A percentile compares a stretch with the other conserved stretches of the same genome.
phyloP scores from a whole-genome alignment of 1,140 invertebrate species.

The Oreohelix idahoensis region DNA sequence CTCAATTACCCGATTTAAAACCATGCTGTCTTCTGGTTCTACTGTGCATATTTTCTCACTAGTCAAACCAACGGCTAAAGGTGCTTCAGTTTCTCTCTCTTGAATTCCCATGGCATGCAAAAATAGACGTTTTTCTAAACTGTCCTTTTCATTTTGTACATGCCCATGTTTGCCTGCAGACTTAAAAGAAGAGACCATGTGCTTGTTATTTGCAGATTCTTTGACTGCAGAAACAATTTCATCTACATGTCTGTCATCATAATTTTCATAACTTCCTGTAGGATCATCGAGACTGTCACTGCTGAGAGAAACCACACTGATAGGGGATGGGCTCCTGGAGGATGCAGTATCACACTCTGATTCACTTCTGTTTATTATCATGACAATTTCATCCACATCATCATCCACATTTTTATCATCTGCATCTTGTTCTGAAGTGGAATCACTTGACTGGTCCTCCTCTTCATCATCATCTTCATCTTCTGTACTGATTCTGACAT shows the following conservation, averaged over 20 bases:
- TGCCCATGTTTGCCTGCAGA: neutral
- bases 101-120: neutral
- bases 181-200: neutral
- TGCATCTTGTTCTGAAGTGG: neutral
- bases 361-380: neutral
- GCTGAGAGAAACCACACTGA: constrained; percentile 16
- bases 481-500: neutral
- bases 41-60: neutral
- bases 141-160: neutral
- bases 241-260: too few relatives aligned
- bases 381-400: constrained; percentile 17
- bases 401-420: constrained; percentile 6
- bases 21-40: neutral
- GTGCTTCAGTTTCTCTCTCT: neutral
- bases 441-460: constrained; percentile 12
- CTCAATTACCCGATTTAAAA: neutral
- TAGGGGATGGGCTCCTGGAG: neutral
- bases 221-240: neutral
- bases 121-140: too few relatives aligned
- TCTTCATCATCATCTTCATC: neutral
- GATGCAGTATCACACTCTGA: neutral
- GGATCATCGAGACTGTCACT: neutral
- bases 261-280: neutral
- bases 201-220: neutral
- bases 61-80: neutral